Conservation (phyloP, 2,113 vertebrate species). For the Petaurus breviceps region DNA sequence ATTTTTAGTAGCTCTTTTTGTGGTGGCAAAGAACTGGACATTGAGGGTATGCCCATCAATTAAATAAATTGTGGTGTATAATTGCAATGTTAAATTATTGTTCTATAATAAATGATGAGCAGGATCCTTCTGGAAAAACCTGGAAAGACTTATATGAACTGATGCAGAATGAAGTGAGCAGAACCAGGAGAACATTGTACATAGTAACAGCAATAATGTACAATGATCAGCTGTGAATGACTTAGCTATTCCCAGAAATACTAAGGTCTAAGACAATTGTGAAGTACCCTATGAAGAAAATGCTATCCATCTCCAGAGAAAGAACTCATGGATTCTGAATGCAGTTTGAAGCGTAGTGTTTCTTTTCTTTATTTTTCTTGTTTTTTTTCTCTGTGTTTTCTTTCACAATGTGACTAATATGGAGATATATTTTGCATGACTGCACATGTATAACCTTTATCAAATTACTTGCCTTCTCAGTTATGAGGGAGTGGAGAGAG, state of each 20-base stretch:
- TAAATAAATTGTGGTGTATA: not conserved
- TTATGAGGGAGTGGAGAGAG: not conserved
- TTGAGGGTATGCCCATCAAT: not conserved
- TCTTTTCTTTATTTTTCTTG: not conserved
- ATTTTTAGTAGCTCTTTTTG: not conserved
- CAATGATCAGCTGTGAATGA: not conserved
- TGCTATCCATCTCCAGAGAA: not conserved
- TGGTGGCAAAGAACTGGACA: not conserved
- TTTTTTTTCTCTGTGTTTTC: not conserved
- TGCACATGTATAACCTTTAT: not conserved
- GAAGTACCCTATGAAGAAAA: not conserved
- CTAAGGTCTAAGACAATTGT: not conserved
- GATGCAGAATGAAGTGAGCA: not conserved
- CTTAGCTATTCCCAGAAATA: not conserved
- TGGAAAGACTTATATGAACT: not conserved
- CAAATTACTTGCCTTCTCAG: not conserved
- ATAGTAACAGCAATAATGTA: not conserved
- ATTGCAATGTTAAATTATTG: not conserved
- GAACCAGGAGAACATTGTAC: not conserved
- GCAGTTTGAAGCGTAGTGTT: not conserved
- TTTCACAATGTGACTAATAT: not conserved
- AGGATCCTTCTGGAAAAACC: not conserved
- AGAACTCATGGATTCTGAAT: not conserved
- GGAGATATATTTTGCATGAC: not conserved
- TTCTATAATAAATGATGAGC: not conserved